Evolutionary conservation across 2,797 vertebrate species (phyloP).

Genomic region (Zalophus californianus): DNA sequence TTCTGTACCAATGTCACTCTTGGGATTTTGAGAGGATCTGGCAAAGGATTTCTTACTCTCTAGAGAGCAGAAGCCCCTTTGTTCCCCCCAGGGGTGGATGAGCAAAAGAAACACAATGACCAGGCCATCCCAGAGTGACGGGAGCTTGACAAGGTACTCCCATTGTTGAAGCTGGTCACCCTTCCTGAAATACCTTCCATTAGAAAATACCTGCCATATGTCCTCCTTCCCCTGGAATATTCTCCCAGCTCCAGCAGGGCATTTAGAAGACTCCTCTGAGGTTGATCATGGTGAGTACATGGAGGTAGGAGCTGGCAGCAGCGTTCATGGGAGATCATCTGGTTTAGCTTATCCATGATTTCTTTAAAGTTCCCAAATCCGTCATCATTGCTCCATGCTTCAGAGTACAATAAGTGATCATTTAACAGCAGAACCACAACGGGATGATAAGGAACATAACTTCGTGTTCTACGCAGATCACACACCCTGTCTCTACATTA

Average conservation of each 20-base stretch:
- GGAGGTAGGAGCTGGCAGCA: conserved; percentile 23
- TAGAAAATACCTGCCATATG: conserved; percentile 33
- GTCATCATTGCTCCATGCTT: not conserved
- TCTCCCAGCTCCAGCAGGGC: conserved; percentile 26
- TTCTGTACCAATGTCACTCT: conserved; percentile 10
- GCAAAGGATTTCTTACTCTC: conserved; percentile 42
- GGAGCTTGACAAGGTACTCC: conserved; percentile 34
- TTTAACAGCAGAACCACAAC: not conserved
- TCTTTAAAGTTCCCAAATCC: not conserved
- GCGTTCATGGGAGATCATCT: not conserved
- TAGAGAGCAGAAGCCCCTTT: conserved; percentile 17
- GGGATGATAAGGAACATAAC: not conserved
- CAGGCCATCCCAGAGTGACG: not conserved
- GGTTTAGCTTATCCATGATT: conserved; percentile 36
- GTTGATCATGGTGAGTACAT: not conserved
- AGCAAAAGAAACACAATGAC: conserved; percentile 13
- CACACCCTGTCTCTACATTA: not conserved
- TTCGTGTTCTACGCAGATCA: not conserved
- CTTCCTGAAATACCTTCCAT: conserved; percentile 26
- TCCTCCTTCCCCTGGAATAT: not conserved
- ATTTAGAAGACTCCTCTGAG: not conserved
- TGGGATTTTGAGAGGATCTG: not conserved
- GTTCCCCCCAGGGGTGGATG: not conserved
- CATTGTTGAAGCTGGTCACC: not conserved
- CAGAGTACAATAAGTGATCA: not conserved